Percentiles rank a stretch among this genome's conserved stretches.
Conservation (phyloP, 2,888 invertebrate species). For the Bellardia pandia region DNA sequence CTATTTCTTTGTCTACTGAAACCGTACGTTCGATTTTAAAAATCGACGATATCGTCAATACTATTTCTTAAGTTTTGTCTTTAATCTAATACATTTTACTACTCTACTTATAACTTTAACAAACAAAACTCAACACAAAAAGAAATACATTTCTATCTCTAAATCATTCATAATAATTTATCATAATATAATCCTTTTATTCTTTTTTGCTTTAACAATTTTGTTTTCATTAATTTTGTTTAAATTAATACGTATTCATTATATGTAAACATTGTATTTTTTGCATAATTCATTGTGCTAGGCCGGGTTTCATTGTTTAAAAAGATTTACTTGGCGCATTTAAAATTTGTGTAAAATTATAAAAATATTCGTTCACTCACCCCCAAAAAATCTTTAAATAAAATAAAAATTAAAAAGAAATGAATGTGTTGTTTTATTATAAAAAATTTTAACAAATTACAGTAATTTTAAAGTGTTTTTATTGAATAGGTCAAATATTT, state of each 20-base stretch:
- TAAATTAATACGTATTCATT: slow-evolving; percentile 39
- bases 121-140: slow-evolving; percentile 4
- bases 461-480: no score
- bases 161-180: slow-evolving; percentile 34
- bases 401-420: slow-evolving; percentile 2
- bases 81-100: not conserved
- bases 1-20: slow-evolving; percentile 97
- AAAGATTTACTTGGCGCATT: slow-evolving; percentile 23
- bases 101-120: slow-evolving; percentile 3
- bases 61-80: slow-evolving; percentile 65
- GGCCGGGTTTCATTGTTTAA: not conserved
- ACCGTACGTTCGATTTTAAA: slow-evolving; percentile 98
- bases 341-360: slow-evolving; percentile 30
- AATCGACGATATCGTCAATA: slow-evolving; percentile 97
- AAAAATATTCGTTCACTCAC: slow-evolving; percentile 32
- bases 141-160: slow-evolving; percentile 12
- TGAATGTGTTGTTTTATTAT: no score
- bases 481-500: no score
- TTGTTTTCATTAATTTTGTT: slow-evolving; percentile 31
- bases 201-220: slow-evolving; percentile 40
- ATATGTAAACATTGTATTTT: slow-evolving; percentile 41
- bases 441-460: no score
- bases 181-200: slow-evolving; percentile 4
- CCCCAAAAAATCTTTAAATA: slow-evolving; percentile 51
- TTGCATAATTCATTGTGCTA: slow-evolving; percentile 29